Percentiles rank a stretch among this genome's conserved stretches.
These are phyloP conservation scores for Lutjanus argentimaculatus DNA, from an alignment of 2,797 vertebrate genomes.

Conservation along the genomic window DNA sequence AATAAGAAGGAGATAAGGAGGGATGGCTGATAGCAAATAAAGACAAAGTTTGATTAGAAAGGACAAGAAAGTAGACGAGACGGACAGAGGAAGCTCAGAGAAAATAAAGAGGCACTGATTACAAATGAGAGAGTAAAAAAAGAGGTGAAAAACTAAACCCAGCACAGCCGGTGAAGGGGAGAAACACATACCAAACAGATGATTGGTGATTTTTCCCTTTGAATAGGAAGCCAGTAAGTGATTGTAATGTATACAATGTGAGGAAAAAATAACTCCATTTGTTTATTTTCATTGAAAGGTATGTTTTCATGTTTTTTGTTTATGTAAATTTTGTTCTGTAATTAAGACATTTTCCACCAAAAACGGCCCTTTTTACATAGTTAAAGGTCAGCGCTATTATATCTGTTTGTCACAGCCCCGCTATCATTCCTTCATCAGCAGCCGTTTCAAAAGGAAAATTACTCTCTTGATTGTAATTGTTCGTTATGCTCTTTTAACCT, in stretches of 20 bases:
- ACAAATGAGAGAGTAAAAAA: background rate
- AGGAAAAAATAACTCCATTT: background rate
- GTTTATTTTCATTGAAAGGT: background rate
- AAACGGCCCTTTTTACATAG: background rate
- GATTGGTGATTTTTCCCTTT: background rate
- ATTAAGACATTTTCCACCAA: background rate
- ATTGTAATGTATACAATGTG: background rate
- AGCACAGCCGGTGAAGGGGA: constrained; percentile 1
- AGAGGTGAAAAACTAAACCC: background rate
- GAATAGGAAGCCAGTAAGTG: background rate
- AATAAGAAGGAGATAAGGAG: background rate
- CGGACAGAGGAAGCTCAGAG: constrained; percentile 6
- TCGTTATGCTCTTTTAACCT: constrained; percentile 44
- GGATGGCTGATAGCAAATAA: background rate
- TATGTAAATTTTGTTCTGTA: background rate
- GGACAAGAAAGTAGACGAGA: background rate
- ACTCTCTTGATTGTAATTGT: constrained; percentile 47
- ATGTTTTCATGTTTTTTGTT: constrained; percentile 7
- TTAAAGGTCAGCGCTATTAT: constrained; percentile 31
- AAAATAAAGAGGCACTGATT: constrained; percentile 34
- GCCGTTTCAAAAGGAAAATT: constrained; percentile 19
- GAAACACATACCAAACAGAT: constrained; percentile 36
- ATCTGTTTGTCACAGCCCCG: background rate
- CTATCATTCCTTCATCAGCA: constrained; percentile 29
- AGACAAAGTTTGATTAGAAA: background rate